Conservation (phyloP, 2,888 invertebrate species). For the Arge pagana region DNA sequence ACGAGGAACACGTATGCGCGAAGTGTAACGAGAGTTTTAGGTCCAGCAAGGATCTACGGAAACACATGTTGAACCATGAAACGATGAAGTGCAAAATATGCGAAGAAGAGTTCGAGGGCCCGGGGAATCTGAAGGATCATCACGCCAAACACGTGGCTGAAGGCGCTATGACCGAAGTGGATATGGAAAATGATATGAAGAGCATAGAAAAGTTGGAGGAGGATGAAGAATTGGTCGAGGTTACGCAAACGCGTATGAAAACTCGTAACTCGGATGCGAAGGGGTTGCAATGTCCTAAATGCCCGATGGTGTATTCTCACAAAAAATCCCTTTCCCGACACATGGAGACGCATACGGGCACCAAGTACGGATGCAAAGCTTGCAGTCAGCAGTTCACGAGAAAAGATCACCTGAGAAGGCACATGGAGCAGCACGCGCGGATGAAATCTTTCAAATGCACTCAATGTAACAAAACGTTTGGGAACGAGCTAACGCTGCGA, state of each 20-base stretch:
- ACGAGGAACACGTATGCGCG: conserved; percentile 33
- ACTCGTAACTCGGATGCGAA: conserved; percentile 22
- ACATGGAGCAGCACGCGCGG: conserved; percentile 43
- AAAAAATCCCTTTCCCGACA: conserved; percentile 41
- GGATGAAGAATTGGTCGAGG: conserved; percentile 8
- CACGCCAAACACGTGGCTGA: conserved; percentile 48
- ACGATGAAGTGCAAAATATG: conserved; percentile 46
- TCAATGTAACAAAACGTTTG: conserved; percentile 50
- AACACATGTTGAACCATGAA: conserved; percentile 38
- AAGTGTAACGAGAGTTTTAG: conserved; percentile 41
- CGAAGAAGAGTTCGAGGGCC: conserved; percentile 41
- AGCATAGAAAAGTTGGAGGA: conserved; percentile 22
- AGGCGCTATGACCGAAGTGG: conserved; percentile 46
- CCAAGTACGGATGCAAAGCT: conserved; percentile 43
- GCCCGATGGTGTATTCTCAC: conserved; percentile 36
- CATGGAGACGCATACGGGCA: conserved; percentile 38
- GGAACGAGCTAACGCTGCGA: conserved; percentile 51
- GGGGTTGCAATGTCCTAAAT: conserved; percentile 40
- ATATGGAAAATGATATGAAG: conserved; percentile 39
- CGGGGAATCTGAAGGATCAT: conserved; percentile 47
- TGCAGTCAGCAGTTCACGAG: conserved; percentile 44
- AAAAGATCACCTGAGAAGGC: conserved; percentile 45
- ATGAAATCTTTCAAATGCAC: conserved; percentile 47
- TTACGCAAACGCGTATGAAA: conserved; percentile 6
- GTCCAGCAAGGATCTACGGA: conserved; percentile 37